Evolutionary conservation across 2,113 vertebrate genomes (phyloP).

Genomic region (Callocephalon fimbriatum): DNA sequence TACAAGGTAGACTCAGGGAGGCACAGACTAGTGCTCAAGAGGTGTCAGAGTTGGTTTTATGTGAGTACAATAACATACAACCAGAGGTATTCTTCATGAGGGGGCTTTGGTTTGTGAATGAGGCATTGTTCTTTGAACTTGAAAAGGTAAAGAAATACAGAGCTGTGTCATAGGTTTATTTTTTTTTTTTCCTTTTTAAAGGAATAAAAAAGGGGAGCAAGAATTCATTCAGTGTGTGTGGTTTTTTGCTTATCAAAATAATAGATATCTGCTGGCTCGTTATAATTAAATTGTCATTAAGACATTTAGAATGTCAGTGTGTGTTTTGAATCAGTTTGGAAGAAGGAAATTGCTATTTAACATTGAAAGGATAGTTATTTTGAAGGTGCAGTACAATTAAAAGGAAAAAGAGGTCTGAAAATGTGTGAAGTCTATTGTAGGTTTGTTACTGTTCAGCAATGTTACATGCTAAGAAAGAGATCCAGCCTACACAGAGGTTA

Average conservation of each 20-base stretch:
- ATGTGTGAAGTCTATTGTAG: neutral
- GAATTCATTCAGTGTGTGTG: neutral
- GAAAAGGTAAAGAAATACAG: neutral
- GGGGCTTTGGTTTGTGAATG: neutral
- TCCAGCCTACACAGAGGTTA: constrained; percentile 5
- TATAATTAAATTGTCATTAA: neutral
- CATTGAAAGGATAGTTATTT: neutral
- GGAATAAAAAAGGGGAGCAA: neutral
- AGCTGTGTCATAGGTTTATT: neutral
- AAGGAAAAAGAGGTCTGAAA: neutral
- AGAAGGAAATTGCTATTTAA: neutral
- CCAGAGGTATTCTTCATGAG: neutral
- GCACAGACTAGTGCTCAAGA: neutral
- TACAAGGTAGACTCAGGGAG: neutral
- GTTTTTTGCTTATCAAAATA: neutral
- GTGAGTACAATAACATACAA: neutral
- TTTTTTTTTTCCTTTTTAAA: neutral
- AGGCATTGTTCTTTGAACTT: neutral
- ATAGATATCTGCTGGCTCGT: neutral
- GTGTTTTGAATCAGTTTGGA: neutral
- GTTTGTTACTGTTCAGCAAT: neutral
- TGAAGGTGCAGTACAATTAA: neutral
- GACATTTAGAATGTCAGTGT: neutral
- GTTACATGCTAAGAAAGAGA: neutral
- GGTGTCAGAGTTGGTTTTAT: neutral